phyloP scores from a whole-genome alignment of 2,888 invertebrate genomes.

The Dendrolimus pini region DNA sequence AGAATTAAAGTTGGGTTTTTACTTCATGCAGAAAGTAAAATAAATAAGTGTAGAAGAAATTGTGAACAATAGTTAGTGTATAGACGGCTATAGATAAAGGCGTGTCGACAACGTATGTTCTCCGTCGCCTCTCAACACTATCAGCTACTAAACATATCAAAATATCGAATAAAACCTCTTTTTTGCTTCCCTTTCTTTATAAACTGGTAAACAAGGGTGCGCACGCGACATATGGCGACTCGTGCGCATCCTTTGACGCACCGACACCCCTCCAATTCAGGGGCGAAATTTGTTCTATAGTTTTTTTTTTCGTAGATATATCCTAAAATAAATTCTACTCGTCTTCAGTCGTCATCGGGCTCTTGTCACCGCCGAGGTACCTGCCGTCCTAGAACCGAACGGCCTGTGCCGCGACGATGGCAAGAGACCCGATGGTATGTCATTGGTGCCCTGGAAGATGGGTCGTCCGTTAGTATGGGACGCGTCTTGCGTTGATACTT shows the following conservation, averaged over 20 bases:
- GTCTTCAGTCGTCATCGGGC: too few relatives aligned
- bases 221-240: slow-evolving; percentile 52
- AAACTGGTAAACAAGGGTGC: slow-evolving; percentile 11
- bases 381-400: too few relatives aligned
- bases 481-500: too few relatives aligned
- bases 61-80: neutral
- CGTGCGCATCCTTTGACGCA: slow-evolving; percentile 48
- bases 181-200: neutral
- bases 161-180: neutral
- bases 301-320: neutral
- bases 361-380: too few relatives aligned
- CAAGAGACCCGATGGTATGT: too few relatives aligned
- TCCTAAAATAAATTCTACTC: too few relatives aligned
- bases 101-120: neutral
- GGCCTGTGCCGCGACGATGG: too few relatives aligned
- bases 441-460: too few relatives aligned
- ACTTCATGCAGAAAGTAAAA: too few relatives aligned
- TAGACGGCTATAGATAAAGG: neutral
- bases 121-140: slow-evolving; percentile 2
- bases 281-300: neutral
- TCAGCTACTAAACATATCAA: neutral
- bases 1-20: too few relatives aligned
- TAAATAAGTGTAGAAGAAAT: too few relatives aligned
- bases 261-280: neutral
- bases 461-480: too few relatives aligned